A percentile compares a stretch with the other conserved stretches of the same genome.
These are phyloP conservation scores for Siniperca knerii DNA, from an alignment of 2,113 vertebrate species.

Conservation along the genomic window DNA sequence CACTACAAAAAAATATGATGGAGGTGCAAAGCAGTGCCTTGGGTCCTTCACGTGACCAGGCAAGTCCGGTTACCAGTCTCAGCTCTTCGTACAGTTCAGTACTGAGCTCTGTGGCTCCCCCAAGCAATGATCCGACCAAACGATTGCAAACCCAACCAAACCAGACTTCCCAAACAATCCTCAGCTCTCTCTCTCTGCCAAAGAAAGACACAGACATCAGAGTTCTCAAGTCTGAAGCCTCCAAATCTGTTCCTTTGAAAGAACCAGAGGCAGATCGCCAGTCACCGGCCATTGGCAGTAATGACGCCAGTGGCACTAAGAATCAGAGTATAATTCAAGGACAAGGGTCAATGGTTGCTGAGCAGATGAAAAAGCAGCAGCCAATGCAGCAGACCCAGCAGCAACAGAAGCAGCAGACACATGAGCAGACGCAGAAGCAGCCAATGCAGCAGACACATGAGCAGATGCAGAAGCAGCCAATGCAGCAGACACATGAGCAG, in stretches of 20 bases:
- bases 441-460: too few relatives aligned
- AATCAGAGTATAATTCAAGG: conserved; percentile 1
- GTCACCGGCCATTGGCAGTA: conserved; percentile 20
- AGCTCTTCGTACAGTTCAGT: conserved; percentile 15
- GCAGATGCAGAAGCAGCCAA: too few relatives aligned
- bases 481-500: too few relatives aligned
- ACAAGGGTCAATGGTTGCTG: not conserved
- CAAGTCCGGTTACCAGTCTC: not conserved
- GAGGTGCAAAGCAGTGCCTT: conserved; percentile 46
- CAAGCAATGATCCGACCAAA: rapidly evolving
- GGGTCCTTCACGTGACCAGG: conserved; percentile 30
- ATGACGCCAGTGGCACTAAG: not conserved
- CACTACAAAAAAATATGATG: conserved; percentile 67
- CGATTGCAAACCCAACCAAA: not conserved
- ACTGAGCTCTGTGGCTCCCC: not conserved
- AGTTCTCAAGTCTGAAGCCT: conserved; percentile 33
- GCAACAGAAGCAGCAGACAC: not conserved
- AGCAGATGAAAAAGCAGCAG: conserved; percentile 3
- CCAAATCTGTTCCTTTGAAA: conserved; percentile 46
- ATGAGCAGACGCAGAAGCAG: too few relatives aligned
- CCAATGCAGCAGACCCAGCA: not conserved
- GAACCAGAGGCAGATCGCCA: conserved; percentile 18
- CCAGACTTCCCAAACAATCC: conserved; percentile 1
- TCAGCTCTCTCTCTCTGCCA: conserved; percentile 25
- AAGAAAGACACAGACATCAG: conserved; percentile 52